These are phyloP conservation scores for Galaxias olidus DNA, from an alignment of 2,797 vertebrate genomes.

Conservation along the genomic window DNA sequence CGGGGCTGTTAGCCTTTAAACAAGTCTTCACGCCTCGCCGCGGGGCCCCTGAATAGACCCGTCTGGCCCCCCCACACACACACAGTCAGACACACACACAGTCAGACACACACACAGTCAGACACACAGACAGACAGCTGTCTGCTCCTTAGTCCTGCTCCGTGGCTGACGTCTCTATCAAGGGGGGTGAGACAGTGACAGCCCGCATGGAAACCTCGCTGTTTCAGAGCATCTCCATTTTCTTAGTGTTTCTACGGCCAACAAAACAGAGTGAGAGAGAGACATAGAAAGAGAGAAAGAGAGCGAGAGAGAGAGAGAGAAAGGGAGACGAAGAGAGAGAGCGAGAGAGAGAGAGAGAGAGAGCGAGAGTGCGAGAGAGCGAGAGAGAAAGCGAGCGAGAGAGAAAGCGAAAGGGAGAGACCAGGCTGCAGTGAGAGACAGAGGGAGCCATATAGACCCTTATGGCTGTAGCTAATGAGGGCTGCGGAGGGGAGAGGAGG, in stretches of 20 bases:
- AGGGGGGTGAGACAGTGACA: conserved; percentile 12
- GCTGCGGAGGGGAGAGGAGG: no score
- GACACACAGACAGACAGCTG: conserved; percentile 5
- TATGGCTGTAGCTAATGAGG: no score
- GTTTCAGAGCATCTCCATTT: no score
- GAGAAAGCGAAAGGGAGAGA: conserved; percentile 21
- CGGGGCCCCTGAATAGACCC: no score
- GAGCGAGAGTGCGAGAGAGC: conserved; percentile 28
- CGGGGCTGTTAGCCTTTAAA: no score
- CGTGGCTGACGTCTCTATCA: conserved; percentile 24
- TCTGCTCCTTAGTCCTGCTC: conserved; percentile 16
- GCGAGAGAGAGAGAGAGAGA: conserved; percentile 22
- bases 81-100: no score
- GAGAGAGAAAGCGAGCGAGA: conserved; percentile 25
- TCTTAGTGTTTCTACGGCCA: no score
- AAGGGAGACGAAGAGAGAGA: conserved; percentile 17
- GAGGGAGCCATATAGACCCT: not conserved
- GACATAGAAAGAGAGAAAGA: not conserved
- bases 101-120: no score
- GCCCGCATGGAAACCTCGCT: conserved; percentile 11
- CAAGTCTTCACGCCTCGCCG: conserved; percentile 35
- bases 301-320: conserved; percentile 37
- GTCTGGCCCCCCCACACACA: no score
- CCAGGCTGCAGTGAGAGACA: conserved; percentile 17
- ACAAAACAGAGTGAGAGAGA: no score